Conservation (phyloP, 2,888 invertebrate species). For the Chymomyza fuscimana region DNA sequence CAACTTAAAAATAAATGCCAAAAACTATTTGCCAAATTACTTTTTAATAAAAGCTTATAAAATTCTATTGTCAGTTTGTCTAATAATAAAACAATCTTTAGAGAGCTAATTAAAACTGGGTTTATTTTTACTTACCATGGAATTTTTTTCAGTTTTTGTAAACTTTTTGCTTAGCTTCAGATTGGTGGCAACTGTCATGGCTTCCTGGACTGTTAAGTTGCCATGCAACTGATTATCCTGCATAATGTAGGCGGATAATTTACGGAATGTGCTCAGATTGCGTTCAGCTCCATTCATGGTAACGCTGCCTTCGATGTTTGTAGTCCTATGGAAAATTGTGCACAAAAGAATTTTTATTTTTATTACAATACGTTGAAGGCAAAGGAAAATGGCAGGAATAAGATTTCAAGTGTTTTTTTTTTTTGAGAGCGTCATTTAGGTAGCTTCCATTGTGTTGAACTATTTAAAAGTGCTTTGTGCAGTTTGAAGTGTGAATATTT, state of each 20-base stretch:
- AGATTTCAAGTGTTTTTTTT: background rate
- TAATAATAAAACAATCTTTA: background rate
- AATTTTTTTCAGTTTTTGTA: slow-evolving; percentile 86
- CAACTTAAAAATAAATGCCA: background rate
- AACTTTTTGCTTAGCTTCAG: slow-evolving; percentile 91
- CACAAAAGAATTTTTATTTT: background rate
- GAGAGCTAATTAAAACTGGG: background rate
- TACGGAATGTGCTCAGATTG: slow-evolving; percentile 91
- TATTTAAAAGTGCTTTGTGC: background rate
- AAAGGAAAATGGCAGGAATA: background rate
- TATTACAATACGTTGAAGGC: background rate
- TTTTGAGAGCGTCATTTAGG: background rate
- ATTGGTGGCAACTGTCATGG: slow-evolving; percentile 95
- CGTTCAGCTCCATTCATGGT: slow-evolving; percentile 92
- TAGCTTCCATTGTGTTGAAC: background rate
- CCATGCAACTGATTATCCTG: slow-evolving; percentile 96
- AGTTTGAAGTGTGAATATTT: background rate
- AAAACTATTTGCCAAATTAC: background rate
- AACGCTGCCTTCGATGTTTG: slow-evolving; percentile 90
- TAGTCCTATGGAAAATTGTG: slow-evolving; percentile 82
- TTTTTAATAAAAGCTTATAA: background rate
- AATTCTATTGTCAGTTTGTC: background rate
- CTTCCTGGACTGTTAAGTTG: slow-evolving; percentile 95
- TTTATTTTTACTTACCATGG: slow-evolving; percentile 85
- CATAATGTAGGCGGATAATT: slow-evolving; percentile 96